Percentiles rank a stretch among this genome's conserved stretches.
Conservation (phyloP, 1,140 invertebrate species). For the Muscidifurax raptorellus region DNA sequence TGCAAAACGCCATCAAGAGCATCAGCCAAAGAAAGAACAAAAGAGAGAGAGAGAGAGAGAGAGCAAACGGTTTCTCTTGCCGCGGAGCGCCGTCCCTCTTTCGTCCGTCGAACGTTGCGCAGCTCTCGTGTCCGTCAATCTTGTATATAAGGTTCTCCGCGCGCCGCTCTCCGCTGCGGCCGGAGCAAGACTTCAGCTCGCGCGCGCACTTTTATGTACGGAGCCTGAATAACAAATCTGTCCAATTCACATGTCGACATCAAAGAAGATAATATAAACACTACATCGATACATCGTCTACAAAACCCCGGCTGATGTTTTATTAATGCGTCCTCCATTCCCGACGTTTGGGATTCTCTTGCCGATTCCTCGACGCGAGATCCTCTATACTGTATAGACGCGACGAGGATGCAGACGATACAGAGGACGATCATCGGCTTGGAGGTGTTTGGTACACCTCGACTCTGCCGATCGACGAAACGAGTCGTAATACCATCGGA, state of each 20-base stretch:
- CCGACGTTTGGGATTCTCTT: slow-evolving; percentile 14
- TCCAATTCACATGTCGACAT: slow-evolving; percentile 77
- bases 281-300: slow-evolving; percentile 76
- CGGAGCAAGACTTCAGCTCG: slow-evolving; percentile 75
- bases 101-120: slow-evolving; percentile 61
- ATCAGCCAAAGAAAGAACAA: neutral
- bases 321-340: slow-evolving; percentile 70
- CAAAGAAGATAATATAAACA: slow-evolving; percentile 77
- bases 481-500: neutral
- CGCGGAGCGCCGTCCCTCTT: slow-evolving; percentile 53
- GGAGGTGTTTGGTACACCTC: neutral
- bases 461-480: neutral
- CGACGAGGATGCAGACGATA: neutral
- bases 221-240: slow-evolving; percentile 77
- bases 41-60: neutral
- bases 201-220: slow-evolving; percentile 74
- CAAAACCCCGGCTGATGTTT: slow-evolving; percentile 75
- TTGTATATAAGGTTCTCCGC: slow-evolving; percentile 61
- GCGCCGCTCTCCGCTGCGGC: slow-evolving; percentile 47
- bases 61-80: slow-evolving; percentile 1
- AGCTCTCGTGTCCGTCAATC: slow-evolving; percentile 62
- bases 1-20: neutral
- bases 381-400: neutral
- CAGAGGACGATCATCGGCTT: neutral
- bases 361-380: slow-evolving; percentile 22